These are phyloP conservation scores for Microchrysa polita DNA, from an alignment of 2,888 invertebrate species.

Conservation along the genomic window DNA sequence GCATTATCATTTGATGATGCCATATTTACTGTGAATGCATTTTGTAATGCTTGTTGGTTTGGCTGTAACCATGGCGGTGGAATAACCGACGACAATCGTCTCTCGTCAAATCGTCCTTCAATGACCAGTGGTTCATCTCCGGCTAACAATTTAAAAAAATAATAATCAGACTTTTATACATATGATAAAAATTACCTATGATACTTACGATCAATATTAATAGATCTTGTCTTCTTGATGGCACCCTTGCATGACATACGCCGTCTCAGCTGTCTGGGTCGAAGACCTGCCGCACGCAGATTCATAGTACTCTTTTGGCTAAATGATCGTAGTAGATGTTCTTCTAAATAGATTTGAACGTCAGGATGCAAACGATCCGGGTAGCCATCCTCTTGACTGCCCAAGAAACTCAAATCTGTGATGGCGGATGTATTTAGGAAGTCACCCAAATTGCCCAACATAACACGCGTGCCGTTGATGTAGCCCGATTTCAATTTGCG, in stretches of 20 bases:
- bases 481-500: slow-evolving; percentile 98
- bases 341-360: slow-evolving; percentile 88
- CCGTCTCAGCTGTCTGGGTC: slow-evolving; percentile 71
- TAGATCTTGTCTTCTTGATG: slow-evolving; percentile 92
- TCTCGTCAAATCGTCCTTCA: slow-evolving; percentile 72
- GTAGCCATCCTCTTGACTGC: slow-evolving; percentile 90
- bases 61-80: slow-evolving; percentile 64
- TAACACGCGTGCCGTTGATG: slow-evolving; percentile 97
- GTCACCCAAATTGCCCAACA: slow-evolving; percentile 92
- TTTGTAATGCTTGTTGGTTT: slow-evolving; percentile 50
- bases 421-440: slow-evolving; percentile 98
- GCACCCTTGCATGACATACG: slow-evolving; percentile 92
- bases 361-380: slow-evolving; percentile 85
- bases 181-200: no score
- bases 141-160: slow-evolving; percentile 54
- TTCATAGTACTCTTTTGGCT: slow-evolving; percentile 77
- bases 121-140: slow-evolving; percentile 82
- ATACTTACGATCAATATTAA: slow-evolving; percentile 86
- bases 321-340: slow-evolving; percentile 83
- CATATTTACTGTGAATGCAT: slow-evolving; percentile 61
- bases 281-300: slow-evolving; percentile 66
- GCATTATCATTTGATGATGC: slow-evolving; percentile 51
- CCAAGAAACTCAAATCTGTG: slow-evolving; percentile 94
- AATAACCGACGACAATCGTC: slow-evolving; percentile 67
- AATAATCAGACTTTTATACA: no score